Percentiles rank a stretch among this genome's conserved stretches.
Conservation (phyloP, 2,113 vertebrate genomes). For the Callionymus lyra region DNA sequence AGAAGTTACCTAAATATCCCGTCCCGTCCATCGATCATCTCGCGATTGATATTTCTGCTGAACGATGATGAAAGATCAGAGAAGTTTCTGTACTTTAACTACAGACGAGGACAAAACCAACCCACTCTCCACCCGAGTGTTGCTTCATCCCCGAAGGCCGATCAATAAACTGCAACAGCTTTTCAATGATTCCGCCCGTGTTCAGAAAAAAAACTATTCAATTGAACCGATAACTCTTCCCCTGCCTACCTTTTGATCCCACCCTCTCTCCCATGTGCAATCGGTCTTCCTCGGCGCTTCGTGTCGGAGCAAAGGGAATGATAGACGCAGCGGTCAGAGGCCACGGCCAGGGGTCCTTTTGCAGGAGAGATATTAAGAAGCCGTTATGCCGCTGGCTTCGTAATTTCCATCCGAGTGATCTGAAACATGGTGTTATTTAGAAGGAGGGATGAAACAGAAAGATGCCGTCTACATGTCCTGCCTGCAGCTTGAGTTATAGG, state of each 20-base stretch:
- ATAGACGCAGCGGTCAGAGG: conserved; percentile 40
- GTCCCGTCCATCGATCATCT: too few species aligned
- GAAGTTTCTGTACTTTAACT: too few species aligned
- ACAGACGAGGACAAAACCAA: conserved; percentile 5
- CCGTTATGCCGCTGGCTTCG: conserved; percentile 35
- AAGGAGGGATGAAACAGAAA: too few species aligned
- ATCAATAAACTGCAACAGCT: conserved; percentile 61
- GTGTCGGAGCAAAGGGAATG: conserved; percentile 21
- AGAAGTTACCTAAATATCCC: too few species aligned
- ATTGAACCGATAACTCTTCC: conserved; percentile 54
- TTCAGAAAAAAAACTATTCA: conserved; percentile 50
- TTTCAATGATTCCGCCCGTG: conserved; percentile 57
- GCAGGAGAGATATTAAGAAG: conserved; percentile 30
- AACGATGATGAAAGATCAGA: too few species aligned
- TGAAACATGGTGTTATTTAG: conserved; percentile 9
- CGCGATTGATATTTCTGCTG: too few species aligned
- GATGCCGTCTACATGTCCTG: too few species aligned
- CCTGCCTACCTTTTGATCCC: conserved; percentile 41
- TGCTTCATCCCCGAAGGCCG: conserved; percentile 48
- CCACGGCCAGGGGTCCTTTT: conserved; percentile 39
- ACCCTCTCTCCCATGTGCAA: conserved; percentile 30
- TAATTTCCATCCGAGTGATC: conserved; percentile 48
- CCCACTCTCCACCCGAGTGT: conserved; percentile 18
- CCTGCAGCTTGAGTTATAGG: too few species aligned
- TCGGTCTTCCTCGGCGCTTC: conserved; percentile 31